Conservation (phyloP, 2,113 vertebrate species). For the Seriola quinqueradiata region DNA sequence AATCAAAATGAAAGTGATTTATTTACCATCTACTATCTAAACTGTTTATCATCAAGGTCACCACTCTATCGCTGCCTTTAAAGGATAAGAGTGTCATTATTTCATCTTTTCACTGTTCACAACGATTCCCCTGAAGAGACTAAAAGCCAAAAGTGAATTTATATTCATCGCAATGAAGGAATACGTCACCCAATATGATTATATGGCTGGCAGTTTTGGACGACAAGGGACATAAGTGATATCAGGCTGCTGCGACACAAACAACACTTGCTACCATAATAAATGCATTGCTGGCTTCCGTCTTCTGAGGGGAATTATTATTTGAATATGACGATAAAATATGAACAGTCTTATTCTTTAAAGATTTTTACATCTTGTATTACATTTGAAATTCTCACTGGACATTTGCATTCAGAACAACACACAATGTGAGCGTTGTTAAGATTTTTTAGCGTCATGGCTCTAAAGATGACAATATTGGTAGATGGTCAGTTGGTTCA, state of each 20-base stretch:
- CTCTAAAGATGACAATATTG: too few relatives aligned
- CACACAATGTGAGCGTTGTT: too few relatives aligned
- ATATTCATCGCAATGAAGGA: background rate
- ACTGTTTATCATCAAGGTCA: background rate
- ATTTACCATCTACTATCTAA: background rate
- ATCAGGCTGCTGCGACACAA: background rate
- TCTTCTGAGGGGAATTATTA: too few relatives aligned
- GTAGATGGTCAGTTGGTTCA: too few relatives aligned
- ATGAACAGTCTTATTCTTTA: too few relatives aligned
- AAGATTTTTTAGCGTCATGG: too few relatives aligned
- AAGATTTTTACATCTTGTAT: too few relatives aligned
- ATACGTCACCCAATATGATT: background rate
- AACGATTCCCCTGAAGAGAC: background rate
- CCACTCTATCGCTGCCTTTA: background rate
- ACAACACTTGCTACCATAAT: background rate
- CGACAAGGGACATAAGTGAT: background rate
- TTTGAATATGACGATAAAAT: too few relatives aligned
- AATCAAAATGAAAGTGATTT: constrained; percentile 11
- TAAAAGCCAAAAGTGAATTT: background rate
- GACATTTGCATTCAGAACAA: too few relatives aligned
- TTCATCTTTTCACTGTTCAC: background rate
- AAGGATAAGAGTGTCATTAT: background rate
- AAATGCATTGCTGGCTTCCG: too few relatives aligned
- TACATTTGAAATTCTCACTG: too few relatives aligned
- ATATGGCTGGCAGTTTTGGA: background rate